Percentiles rank a stretch among this genome's conserved stretches.
These are phyloP conservation scores for Blastobasis lacticolella DNA, from an alignment of 2,888 invertebrate genomes.

Conservation along the genomic window DNA sequence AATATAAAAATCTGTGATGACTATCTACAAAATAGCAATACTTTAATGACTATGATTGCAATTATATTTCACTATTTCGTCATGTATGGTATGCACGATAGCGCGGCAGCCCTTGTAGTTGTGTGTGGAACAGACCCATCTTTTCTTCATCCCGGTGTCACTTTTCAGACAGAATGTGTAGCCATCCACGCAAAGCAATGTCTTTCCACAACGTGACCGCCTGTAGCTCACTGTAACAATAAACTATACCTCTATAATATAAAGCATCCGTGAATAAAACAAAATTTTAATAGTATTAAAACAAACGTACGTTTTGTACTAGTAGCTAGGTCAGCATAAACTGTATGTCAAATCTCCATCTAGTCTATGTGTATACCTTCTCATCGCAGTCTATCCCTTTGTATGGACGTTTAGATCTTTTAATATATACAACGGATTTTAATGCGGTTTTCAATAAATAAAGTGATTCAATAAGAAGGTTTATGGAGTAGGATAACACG, in stretches of 20 bases:
- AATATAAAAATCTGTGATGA: neutral
- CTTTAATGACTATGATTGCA: constrained; percentile 11
- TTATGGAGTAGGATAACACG: too few relatives aligned
- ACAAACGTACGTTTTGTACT: too few relatives aligned
- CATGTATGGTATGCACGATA: constrained; percentile 2
- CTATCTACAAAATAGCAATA: neutral
- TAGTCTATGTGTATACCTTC: too few relatives aligned
- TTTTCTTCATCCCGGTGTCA: constrained; percentile 5
- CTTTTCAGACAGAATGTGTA: constrained; percentile 18
- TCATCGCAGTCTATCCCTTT: too few relatives aligned
- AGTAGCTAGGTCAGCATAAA: too few relatives aligned
- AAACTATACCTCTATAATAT: neutral
- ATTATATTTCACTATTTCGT: constrained; percentile 5
- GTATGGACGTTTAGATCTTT: too few relatives aligned
- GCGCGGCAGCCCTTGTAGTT: constrained; percentile 13
- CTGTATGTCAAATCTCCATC: too few relatives aligned
- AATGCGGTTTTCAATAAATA: too few relatives aligned
- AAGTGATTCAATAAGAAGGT: too few relatives aligned
- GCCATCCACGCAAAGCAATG: constrained; percentile 10
- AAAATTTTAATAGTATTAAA: too few relatives aligned
- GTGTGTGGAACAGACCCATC: constrained; percentile 19
- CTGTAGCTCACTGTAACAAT: neutral
- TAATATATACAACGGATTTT: too few relatives aligned
- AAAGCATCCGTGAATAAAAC: too few relatives aligned
- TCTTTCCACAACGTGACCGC: constrained; percentile 5